phyloP scores from a whole-genome alignment of 2,888 invertebrate species.

The Coleophora deauratella region DNA sequence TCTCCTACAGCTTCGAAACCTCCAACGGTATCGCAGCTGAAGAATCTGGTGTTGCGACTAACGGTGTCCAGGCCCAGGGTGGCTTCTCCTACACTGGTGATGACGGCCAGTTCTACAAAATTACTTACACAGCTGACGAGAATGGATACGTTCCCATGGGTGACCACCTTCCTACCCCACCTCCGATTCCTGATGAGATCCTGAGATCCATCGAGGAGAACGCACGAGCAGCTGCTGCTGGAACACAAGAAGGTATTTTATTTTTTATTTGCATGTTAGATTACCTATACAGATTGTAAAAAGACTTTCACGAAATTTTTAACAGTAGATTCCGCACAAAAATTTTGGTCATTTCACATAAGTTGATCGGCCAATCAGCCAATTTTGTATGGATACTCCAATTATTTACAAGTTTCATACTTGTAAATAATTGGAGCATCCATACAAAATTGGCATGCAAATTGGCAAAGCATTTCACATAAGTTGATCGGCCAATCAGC shows the following conservation, averaged over 20 bases:
- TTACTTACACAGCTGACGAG: conserved; percentile 63
- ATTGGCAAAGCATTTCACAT: too few species aligned
- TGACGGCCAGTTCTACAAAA: conserved; percentile 52
- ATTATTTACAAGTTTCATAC: too few species aligned
- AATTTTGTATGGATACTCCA: too few species aligned
- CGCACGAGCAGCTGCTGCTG: conserved; percentile 57
- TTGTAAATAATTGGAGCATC: too few species aligned
- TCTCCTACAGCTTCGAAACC: conserved; percentile 57
- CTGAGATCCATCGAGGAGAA: conserved; percentile 58
- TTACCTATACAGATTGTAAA: too few species aligned
- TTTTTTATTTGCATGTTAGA: neutral
- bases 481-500: too few species aligned
- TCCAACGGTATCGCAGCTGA: conserved; percentile 65
- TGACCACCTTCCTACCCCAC: conserved; percentile 60
- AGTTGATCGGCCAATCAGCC: too few species aligned
- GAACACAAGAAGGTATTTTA: conserved; percentile 58
- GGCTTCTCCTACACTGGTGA: conserved; percentile 59
- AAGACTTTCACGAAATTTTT: too few species aligned
- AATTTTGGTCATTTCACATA: too few species aligned
- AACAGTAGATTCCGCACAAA: too few species aligned
- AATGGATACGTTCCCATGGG: conserved; percentile 60
- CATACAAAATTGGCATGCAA: too few species aligned
- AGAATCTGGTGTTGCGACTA: conserved; percentile 57
- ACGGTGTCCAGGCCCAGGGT: conserved; percentile 61
- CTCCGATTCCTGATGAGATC: conserved; percentile 61